These are phyloP conservation scores for Rhabdomys pumilio DNA, from an alignment of 2,797 vertebrate species.

Conservation along the genomic window DNA sequence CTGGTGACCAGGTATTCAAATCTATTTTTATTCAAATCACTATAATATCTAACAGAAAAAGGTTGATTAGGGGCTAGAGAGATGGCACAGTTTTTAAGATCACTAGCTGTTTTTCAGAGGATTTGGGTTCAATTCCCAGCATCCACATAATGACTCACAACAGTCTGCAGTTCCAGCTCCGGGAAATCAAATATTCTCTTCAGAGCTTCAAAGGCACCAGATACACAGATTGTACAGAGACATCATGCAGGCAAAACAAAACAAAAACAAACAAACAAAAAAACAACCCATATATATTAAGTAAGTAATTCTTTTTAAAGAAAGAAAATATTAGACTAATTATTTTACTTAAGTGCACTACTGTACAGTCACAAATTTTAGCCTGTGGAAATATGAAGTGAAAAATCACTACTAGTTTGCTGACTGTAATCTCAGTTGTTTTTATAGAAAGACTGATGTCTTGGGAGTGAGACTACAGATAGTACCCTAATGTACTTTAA, in stretches of 20 bases:
- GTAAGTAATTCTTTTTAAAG: not conserved
- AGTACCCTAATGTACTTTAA: not conserved
- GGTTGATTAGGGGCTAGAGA: not conserved
- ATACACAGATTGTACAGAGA: not conserved
- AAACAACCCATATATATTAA: not conserved
- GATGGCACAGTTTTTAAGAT: not conserved
- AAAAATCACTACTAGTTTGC: constrained; percentile 30
- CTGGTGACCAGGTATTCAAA: not conserved
- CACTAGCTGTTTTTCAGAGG: not conserved
- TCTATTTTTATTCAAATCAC: not conserved
- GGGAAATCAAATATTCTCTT: not conserved
- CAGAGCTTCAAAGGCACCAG: not conserved
- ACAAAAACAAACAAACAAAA: too few relatives aligned
- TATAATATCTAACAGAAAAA: not conserved
- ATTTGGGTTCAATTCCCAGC: not conserved
- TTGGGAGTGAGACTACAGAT: constrained; percentile 12
- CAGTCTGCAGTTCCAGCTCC: not conserved
- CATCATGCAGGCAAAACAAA: not conserved
- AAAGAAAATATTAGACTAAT: constrained; percentile 34
- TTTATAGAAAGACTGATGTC: not conserved
- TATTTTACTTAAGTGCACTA: constrained; percentile 14
- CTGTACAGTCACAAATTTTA: constrained; percentile 20
- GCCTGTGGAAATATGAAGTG: constrained; percentile 2
- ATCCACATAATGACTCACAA: not conserved
- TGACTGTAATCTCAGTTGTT: not conserved